Percentiles rank a stretch among this genome's conserved stretches.
phyloP scores from a whole-genome alignment of 2,888 invertebrate species.

The Celastrina argiolus region DNA sequence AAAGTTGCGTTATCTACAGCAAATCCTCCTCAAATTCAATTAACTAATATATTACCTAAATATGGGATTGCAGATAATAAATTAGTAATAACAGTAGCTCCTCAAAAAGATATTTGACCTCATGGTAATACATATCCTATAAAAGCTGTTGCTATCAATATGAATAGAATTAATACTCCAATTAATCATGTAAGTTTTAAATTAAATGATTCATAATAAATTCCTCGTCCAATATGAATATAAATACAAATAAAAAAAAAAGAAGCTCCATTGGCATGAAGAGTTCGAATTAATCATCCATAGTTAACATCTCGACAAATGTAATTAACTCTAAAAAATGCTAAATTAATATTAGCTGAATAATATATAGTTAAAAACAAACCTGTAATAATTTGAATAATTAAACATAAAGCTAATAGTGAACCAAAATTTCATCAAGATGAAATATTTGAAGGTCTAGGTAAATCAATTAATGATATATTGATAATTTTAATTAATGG shows the following conservation, averaged over 20 bases:
- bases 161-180: conserved; percentile 81
- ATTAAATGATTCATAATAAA: conserved; percentile 70
- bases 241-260: conserved; percentile 85
- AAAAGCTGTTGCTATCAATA: conserved; percentile 85
- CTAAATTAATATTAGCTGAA: conserved; percentile 78
- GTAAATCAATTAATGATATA: conserved; percentile 77
- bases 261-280: conserved; percentile 85
- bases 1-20: conserved; percentile 84
- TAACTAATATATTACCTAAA: conserved; percentile 79
- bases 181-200: conserved; percentile 79
- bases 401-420: conserved; percentile 79
- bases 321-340: conserved; percentile 82
- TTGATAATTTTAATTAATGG: conserved; percentile 78
- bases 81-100: conserved; percentile 88
- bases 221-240: conserved; percentile 82
- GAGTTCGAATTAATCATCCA: conserved; percentile 81
- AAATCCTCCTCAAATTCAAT: conserved; percentile 88
- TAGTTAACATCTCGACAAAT: conserved; percentile 84
- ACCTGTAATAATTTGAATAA: conserved; percentile 82
- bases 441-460: conserved; percentile 80
- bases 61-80: conserved; percentile 84
- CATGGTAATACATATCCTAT: conserved; percentile 88
- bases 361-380: conserved; percentile 85
- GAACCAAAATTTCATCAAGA: conserved; percentile 84
- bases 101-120: conserved; percentile 90